Conservation (phyloP, 23 tunicate genomes). For the Aplidium turbinatum region DNA sequence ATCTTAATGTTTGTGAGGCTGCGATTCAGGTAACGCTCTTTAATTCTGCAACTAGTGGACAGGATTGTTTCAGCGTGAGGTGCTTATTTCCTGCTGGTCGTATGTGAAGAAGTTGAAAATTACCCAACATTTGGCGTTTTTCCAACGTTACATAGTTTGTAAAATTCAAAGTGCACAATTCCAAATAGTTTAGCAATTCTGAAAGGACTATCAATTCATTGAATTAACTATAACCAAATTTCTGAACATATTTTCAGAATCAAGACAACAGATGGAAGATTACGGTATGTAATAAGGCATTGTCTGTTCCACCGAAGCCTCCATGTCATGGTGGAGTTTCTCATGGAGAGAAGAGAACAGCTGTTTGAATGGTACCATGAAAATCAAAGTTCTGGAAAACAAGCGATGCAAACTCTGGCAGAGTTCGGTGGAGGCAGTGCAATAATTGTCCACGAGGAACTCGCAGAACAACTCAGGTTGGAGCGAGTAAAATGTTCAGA, state of each 20-base stretch:
- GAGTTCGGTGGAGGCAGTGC: slow-evolving; percentile 56
- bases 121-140: neutral
- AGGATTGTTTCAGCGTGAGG: neutral
- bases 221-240: too few relatives aligned
- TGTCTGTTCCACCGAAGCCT: slow-evolving; percentile 61
- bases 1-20: too few relatives aligned
- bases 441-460: slow-evolving; percentile 60
- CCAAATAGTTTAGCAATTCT: too few relatives aligned
- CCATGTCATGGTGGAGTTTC: slow-evolving; percentile 69
- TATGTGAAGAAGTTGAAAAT: neutral
- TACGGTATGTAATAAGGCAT: slow-evolving; percentile 60
- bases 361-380: slow-evolving; percentile 46
- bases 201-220: too few relatives aligned
- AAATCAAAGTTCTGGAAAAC: slow-evolving; percentile 14
- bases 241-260: too few relatives aligned
- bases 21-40: too few relatives aligned
- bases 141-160: neutral
- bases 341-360: slow-evolving; percentile 37
- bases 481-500: too few relatives aligned
- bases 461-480: slow-evolving; percentile 84
- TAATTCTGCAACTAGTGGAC: too few relatives aligned
- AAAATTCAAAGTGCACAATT: neutral
- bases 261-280: slow-evolving; percentile 57
- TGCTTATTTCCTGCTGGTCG: too few relatives aligned
- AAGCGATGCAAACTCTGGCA: slow-evolving; percentile 31